Base-by-base conservation (phyloP, 2,797 vertebrate species). In the Semaprochilodus insignis region DNA sequence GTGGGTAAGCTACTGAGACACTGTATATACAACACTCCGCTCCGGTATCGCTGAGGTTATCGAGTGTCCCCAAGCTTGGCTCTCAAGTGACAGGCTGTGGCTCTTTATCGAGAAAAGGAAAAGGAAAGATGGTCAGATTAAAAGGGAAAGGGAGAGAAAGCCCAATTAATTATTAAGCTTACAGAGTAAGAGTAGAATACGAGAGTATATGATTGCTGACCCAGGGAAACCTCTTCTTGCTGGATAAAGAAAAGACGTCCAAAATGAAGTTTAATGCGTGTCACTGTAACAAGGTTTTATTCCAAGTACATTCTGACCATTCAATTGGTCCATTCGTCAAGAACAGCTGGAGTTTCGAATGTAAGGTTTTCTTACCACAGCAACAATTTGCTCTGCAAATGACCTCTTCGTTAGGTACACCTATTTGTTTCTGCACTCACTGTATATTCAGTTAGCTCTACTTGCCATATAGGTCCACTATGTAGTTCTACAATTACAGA, bases 1-100 rank as follows among this genome's bases (percentile, higher is more conserved):
- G 93, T 97, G 75, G 96, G 96, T 96, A 85, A 91, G 92, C 78
- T 73, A 79, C 70, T 54, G 80, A 72, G 73, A 82, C 54, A 14
- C 54, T 48, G 57, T 11, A 23, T 62, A 31, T 44, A 21, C 40
- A 54, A 62, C 40, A 27, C 25, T 3, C 10, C 11, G 8, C 77
- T 89, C 78, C 8, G 83, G 78, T 83, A 78, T 81, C 74, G 52
- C 13, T 59, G 65, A 27, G 34, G 80, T 84, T 83, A 83, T 86
- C 80, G 17, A 81, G 81, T 86, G 77, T 85, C 85, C 55, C 79
- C 23, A 34, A 54, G 72, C 23, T 7, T 8, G 10, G 83, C 55
- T 81, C 82, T 85, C 84, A 74, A 73, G 83, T 82, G 63, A 83
- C 83, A 67, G 31, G 16, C 57, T 0, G 27, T 36, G 44, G 76